Evolutionary conservation across 1,140 invertebrate genomes (phyloP).

Genomic region (Bilobella aurantiaca): DNA sequence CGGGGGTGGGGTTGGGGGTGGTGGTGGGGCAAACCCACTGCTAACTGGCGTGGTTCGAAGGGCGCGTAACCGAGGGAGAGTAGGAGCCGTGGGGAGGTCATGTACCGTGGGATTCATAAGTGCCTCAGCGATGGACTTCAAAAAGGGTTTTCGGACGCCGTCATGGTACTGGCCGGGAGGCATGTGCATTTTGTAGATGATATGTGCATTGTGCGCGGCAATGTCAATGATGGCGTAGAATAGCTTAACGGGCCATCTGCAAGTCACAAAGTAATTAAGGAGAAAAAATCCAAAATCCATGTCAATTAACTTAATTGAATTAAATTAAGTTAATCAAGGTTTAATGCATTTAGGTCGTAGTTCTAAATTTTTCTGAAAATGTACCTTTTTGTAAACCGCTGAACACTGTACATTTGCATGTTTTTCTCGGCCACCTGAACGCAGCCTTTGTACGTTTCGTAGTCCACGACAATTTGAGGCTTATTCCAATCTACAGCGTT

Average conservation of each 20-base stretch:
- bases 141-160: no score
- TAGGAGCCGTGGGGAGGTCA: no score
- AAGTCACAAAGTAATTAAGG: background rate
- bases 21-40: no score
- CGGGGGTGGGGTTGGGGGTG: no score
- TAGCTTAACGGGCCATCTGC: background rate
- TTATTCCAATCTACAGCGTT: background rate
- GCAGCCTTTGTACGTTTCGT: slow-evolving; percentile 9
- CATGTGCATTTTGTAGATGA: background rate
- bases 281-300: background rate
- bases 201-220: background rate
- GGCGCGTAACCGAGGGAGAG: no score
- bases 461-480: slow-evolving; percentile 9
- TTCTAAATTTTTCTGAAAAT: background rate
- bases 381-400: background rate
- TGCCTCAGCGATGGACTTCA: no score
- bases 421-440: no score
- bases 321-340: background rate
- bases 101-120: no score
- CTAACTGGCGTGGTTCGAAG: no score
- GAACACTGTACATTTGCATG: no score
- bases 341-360: background rate
- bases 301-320: background rate
- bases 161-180: background rate
- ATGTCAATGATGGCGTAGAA: background rate